Evolutionary conservation across 2,113 vertebrate genomes (phyloP).

Genomic region (Misgurnus mizolepis): DNA sequence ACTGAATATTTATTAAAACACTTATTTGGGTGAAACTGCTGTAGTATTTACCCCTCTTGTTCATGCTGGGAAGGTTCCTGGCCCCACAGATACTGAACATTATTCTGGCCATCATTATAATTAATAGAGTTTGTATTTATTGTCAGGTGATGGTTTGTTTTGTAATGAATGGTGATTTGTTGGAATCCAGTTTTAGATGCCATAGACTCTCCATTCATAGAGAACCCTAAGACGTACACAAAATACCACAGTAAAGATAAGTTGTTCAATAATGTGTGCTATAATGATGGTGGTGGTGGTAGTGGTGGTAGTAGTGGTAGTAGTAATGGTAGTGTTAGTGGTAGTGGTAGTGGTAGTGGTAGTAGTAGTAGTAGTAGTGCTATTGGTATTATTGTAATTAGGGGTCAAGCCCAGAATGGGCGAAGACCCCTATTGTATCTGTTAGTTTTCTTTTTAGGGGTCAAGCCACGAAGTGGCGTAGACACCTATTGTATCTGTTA

Average conservation of each 20-base stretch:
- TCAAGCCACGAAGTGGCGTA: too few species aligned
- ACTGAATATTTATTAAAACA: neutral
- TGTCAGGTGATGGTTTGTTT: conserved; percentile 35
- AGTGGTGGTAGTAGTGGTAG: too few species aligned
- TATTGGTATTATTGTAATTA: too few species aligned
- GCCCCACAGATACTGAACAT: neutral
- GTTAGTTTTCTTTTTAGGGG: too few species aligned
- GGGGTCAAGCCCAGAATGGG: too few species aligned
- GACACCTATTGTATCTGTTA: too few species aligned
- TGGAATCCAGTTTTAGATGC: conserved; percentile 56
- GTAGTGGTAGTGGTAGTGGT: too few species aligned
- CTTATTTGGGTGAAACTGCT: neutral
- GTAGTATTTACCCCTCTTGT: conserved; percentile 31
- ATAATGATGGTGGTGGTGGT: too few species aligned
- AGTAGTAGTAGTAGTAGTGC: too few species aligned
- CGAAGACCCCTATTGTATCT: too few species aligned
- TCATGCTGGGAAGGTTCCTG: neutral
- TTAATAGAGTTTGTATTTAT: conserved; percentile 34
- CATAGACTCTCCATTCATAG: conserved; percentile 64
- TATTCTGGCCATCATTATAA: conserved; percentile 27
- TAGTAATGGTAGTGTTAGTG: too few species aligned
- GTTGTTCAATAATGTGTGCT: too few species aligned
- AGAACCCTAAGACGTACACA: conserved; percentile 55
- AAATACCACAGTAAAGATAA: neutral
- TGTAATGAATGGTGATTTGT: conserved; percentile 57